Evolutionary conservation across 2,888 invertebrate species (phyloP).

Genomic region (Lumbricus terrestris): DNA sequence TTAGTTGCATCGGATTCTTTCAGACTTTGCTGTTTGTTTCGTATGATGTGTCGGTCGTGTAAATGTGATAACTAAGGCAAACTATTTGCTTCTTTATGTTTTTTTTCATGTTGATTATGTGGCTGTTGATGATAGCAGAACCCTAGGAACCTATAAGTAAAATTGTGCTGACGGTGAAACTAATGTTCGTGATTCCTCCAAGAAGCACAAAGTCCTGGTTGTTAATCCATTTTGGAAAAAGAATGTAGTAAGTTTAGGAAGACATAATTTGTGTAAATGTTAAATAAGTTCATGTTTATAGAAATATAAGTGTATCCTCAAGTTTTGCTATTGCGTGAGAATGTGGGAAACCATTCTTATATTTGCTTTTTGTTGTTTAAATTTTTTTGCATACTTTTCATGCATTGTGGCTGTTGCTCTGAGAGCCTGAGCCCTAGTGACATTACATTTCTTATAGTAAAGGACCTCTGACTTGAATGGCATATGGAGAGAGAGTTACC

Average conservation of each 20-base stretch:
- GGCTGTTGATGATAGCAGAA: background rate
- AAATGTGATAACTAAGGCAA: background rate
- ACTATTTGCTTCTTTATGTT: background rate
- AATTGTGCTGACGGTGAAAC: background rate
- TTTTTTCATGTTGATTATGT: background rate
- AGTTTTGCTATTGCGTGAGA: background rate
- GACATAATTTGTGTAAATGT: background rate
- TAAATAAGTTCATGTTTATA: background rate
- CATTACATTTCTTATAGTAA: background rate
- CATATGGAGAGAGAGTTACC: background rate
- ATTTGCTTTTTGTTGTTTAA: background rate
- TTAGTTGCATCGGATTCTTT: background rate
- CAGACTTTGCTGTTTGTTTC: background rate
- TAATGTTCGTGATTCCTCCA: background rate
- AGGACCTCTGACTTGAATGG: background rate
- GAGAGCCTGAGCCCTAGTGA: background rate
- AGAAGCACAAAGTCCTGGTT: background rate
- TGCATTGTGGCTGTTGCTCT: background rate
- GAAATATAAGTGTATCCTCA: background rate
- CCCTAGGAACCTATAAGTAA: background rate
- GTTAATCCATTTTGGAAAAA: background rate
- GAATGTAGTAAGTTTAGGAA: background rate
- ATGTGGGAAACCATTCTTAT: background rate
- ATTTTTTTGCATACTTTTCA: background rate
- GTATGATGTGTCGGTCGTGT: background rate